These are phyloP conservation scores for Thaumatotibia leucotreta DNA, from an alignment of 1,140 invertebrate species.

Conservation along the genomic window DNA sequence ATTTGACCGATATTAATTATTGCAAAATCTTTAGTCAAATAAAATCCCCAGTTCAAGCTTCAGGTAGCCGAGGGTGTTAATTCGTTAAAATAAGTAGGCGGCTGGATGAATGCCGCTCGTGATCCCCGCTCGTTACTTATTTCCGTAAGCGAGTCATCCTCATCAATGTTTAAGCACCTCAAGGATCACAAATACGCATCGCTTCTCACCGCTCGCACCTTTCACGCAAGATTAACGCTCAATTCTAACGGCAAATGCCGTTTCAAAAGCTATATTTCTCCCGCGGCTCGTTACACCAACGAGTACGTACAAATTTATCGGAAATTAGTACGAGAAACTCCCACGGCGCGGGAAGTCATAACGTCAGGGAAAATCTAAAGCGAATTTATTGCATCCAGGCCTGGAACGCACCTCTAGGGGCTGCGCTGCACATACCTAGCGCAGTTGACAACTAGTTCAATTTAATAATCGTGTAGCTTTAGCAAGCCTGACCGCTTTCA, in stretches of 20 bases:
- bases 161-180: constrained; percentile 13
- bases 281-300: constrained; percentile 61
- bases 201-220: constrained; percentile 37
- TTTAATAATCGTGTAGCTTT: background rate
- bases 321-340: constrained; percentile 58
- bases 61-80: background rate
- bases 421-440: background rate
- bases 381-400: constrained; percentile 10
- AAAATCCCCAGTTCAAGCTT: background rate
- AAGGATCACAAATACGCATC: constrained; percentile 32
- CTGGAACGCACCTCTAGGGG: background rate
- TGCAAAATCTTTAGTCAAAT: no score
- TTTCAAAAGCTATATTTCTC: constrained; percentile 69
- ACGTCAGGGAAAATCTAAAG: constrained; percentile 10
- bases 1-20: no score
- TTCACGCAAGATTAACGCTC: constrained; percentile 74
- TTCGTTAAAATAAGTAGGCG: background rate
- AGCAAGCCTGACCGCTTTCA: background rate
- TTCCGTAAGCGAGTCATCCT: background rate
- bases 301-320: constrained; percentile 69
- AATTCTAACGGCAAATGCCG: constrained; percentile 70
- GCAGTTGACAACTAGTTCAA: background rate
- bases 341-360: constrained; percentile 28
- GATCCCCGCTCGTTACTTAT: constrained; percentile 8
- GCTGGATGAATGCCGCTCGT: background rate